A percentile compares a stretch with the other conserved stretches of the same genome.
Evolutionary conservation across 2,797 vertebrate species (phyloP).

Genomic region (Scolopax bukidnonensis): DNA sequence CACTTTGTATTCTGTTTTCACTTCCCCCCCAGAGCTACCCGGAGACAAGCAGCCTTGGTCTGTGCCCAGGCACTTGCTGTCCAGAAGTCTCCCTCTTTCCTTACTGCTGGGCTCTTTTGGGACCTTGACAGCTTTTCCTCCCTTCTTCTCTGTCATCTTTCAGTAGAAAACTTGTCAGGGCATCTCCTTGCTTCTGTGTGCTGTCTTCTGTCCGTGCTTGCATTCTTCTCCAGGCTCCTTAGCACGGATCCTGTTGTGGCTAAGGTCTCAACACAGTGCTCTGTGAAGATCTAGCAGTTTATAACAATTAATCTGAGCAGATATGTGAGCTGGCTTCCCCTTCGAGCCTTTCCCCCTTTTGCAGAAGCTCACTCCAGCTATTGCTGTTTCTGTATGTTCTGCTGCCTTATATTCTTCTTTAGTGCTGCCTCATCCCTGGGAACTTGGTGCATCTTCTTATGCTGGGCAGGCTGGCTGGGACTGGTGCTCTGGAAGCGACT

Average conservation of each 20-base stretch:
- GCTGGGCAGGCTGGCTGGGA: neutral
- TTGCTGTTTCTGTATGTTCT: neutral
- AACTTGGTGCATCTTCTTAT: neutral
- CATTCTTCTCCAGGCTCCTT: neutral
- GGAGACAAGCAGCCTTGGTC: neutral
- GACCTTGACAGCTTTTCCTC: neutral
- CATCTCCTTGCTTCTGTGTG: neutral
- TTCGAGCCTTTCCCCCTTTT: neutral
- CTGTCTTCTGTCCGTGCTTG: neutral
- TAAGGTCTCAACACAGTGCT: neutral
- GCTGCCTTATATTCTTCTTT: neutral
- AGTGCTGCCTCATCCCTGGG: neutral
- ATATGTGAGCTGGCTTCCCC: accelerated
- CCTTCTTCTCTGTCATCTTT: neutral
- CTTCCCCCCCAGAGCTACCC: neutral
- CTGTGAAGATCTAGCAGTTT: neutral
- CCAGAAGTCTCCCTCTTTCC: neutral
- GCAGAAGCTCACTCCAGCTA: neutral
- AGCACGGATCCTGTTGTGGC: neutral
- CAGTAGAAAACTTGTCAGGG: neutral
- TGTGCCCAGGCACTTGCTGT: neutral
- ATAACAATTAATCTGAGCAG: neutral
- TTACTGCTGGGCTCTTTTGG: neutral
- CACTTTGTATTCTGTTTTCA: neutral
- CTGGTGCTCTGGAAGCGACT: neutral